Conservation (phyloP, 2,797 vertebrate genomes). For the Nannoperca obscura region DNA sequence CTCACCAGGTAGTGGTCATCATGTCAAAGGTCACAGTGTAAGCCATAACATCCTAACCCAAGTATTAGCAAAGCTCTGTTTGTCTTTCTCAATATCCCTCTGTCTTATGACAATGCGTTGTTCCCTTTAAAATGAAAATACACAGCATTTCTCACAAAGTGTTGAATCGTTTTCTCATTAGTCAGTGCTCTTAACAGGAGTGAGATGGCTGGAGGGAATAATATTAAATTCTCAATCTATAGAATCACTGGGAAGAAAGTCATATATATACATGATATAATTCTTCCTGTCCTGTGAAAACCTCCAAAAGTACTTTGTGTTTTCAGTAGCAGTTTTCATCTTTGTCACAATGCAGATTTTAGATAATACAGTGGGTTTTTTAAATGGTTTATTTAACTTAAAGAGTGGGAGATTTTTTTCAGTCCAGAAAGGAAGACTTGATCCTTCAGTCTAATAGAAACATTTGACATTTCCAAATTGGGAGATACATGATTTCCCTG, state of each 20-base stretch:
- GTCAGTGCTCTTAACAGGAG: not conserved
- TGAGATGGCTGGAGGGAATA: not conserved
- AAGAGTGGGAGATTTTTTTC: not conserved
- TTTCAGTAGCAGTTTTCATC: not conserved
- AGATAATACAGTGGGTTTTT: not conserved
- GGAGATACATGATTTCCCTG: not conserved
- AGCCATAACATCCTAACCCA: constrained; percentile 22
- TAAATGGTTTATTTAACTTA: not conserved
- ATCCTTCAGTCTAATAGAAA: not conserved
- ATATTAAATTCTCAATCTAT: not conserved
- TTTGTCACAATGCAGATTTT: not conserved
- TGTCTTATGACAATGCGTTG: constrained; percentile 30
- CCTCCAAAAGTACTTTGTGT: not conserved
- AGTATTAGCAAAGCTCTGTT: constrained; percentile 16
- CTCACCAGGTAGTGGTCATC: not conserved
- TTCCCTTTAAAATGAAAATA: constrained; percentile 32
- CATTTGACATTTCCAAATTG: not conserved
- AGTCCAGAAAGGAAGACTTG: not conserved
- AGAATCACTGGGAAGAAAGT: not conserved
- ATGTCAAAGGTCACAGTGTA: constrained; percentile 24
- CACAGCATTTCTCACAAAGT: not conserved
- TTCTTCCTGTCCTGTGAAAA: not conserved
- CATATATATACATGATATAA: not conserved
- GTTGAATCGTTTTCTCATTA: not conserved
- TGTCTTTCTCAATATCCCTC: constrained; percentile 50